Evolutionary conservation across 2,797 vertebrate genomes (phyloP).

Genomic region (Carduelis carduelis): DNA sequence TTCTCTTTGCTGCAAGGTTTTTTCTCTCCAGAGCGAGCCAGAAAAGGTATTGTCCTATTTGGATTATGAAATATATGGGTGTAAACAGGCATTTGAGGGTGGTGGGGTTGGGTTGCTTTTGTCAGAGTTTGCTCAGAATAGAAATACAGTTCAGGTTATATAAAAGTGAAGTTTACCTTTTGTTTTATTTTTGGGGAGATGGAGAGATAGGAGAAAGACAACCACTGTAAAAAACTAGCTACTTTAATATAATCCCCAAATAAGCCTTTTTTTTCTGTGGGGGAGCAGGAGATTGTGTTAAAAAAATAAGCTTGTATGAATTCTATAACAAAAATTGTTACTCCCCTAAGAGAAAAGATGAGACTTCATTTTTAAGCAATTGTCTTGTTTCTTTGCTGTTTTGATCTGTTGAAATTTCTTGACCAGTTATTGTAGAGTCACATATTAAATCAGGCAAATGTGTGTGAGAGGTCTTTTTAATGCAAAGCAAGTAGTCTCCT

Average conservation of each 20-base stretch:
- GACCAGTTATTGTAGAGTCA: background rate
- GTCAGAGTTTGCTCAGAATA: background rate
- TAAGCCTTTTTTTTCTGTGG: background rate
- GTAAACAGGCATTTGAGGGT: rapidly evolving
- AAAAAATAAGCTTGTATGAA: background rate
- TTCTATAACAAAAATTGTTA: background rate
- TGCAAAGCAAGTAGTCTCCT: background rate
- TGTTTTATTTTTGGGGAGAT: rapidly evolving
- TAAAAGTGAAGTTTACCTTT: rapidly evolving
- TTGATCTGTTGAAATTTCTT: background rate
- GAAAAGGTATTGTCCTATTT: background rate
- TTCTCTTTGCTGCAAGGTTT: rapidly evolving
- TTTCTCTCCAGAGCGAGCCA: rapidly evolving
- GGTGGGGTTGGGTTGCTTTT: rapidly evolving
- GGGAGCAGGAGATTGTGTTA: rapidly evolving
- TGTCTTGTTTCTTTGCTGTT: background rate
- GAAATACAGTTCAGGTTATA: background rate
- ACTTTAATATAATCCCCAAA: background rate
- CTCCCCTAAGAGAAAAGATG: background rate
- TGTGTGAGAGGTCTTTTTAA: background rate
- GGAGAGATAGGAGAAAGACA: background rate
- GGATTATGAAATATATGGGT: rapidly evolving
- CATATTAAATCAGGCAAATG: background rate
- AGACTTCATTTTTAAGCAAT: background rate
- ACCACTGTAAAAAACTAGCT: rapidly evolving